phyloP scores from a whole-genome alignment of 2,888 invertebrate species.

The Malachius bipustulatus region DNA sequence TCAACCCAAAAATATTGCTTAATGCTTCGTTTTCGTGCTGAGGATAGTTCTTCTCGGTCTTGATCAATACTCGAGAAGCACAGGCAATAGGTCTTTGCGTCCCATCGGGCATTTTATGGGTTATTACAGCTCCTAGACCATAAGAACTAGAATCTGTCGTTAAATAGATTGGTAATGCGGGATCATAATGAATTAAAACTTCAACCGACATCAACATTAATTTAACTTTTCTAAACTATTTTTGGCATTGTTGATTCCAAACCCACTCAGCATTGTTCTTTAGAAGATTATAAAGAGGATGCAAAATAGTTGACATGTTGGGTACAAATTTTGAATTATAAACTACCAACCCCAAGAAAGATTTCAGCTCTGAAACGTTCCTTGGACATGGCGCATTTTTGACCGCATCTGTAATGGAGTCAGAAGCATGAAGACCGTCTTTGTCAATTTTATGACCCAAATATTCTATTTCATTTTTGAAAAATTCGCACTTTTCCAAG shows the following conservation, averaged over 20 bases:
- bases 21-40: too few species aligned
- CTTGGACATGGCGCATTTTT: constrained; percentile 19
- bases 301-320: constrained; percentile 23
- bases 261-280: not conserved
- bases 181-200: too few species aligned
- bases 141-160: too few species aligned
- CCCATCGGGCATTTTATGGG: too few species aligned
- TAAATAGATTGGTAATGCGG: too few species aligned
- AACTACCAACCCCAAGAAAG: constrained; percentile 25
- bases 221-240: too few species aligned
- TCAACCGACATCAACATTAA: too few species aligned
- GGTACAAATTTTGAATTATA: constrained; percentile 28
- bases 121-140: too few species aligned
- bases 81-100: too few species aligned
- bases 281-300: constrained; percentile 21
- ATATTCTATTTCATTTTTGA: constrained; percentile 23
- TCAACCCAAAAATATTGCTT: constrained; percentile 26
- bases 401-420: constrained; percentile 26
- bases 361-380: constrained; percentile 22
- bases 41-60: too few species aligned
- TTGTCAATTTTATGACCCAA: constrained; percentile 26
- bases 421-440: constrained; percentile 25
- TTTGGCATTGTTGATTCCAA: too few species aligned
- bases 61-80: too few species aligned
- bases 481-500: constrained; percentile 23